Percentiles rank a stretch among this genome's conserved stretches.
Conservation (phyloP, 2,888 invertebrate species). For the Hipparchia semele region DNA sequence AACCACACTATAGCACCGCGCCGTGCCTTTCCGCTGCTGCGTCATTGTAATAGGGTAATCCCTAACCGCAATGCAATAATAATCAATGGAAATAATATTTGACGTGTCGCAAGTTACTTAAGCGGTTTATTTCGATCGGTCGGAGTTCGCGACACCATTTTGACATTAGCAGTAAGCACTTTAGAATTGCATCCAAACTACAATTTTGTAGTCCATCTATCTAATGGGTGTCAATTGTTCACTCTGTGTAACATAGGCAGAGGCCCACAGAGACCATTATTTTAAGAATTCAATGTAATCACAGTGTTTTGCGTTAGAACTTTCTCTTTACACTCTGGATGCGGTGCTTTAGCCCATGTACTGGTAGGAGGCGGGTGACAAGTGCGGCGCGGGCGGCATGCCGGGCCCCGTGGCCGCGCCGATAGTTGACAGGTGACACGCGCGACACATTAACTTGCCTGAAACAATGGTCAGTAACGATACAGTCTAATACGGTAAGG, state of each 20-base stretch:
- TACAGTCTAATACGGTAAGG: neutral
- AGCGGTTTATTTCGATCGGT: too few relatives aligned
- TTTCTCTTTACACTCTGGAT: neutral
- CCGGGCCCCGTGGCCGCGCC: slow-evolving; percentile 86
- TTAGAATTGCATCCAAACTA: too few relatives aligned
- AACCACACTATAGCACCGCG: too few relatives aligned
- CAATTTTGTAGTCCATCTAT: too few relatives aligned
- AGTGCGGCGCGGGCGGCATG: slow-evolving; percentile 90
- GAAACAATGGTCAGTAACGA: slow-evolving; percentile 50
- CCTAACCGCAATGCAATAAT: too few relatives aligned
- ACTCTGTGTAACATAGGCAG: neutral
- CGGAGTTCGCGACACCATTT: too few relatives aligned
- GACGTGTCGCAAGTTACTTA: too few relatives aligned
- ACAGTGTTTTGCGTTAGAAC: neutral
- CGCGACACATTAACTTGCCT: slow-evolving; percentile 95
- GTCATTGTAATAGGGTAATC: too few relatives aligned
- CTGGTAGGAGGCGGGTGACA: slow-evolving; percentile 92
- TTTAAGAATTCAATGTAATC: slow-evolving; percentile 13
- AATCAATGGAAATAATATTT: too few relatives aligned
- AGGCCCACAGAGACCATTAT: neutral
- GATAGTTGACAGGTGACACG: slow-evolving; percentile 94
- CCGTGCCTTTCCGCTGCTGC: too few relatives aligned
- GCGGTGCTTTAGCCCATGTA: slow-evolving; percentile 87
- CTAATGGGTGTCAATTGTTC: neutral
- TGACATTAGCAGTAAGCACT: too few relatives aligned